Evolutionary conservation across 2,113 vertebrate species (phyloP), one percentile per base, ranked within the genome.

Genomic region (Manacus vitellinus): DNA sequence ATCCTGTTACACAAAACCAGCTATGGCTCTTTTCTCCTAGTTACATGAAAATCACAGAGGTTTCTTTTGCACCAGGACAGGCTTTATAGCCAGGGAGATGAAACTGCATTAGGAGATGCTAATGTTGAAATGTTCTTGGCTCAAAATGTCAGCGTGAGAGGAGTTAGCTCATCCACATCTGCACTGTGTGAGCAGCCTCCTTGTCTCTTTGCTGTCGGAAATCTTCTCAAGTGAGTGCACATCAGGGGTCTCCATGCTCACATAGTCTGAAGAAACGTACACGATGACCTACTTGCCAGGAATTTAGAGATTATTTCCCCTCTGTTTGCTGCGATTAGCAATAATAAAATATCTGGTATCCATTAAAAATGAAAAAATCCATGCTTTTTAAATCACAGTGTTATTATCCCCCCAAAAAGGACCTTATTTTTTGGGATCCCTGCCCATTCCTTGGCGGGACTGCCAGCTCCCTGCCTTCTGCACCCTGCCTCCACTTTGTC

Each of bases 101-200:
- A 88, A 94, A 94, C 28, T 63, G 74, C 47, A 81, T 84, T 67
- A 94, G 61, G 83, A 90, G 68, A 92, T 84, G 70, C 56, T 91
- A 94, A 90, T 2, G 25, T 19, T 97, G 87, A 94, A 95, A 92
- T 92, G 92, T 90, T 88, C 68, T 95, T 95, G 68, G 86, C 88
- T 92, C 55, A 68, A 61, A 71, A 54, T n/a, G 46, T 63, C 81
- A 79, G 71, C 0, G 1, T 58, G 51, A 95, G 74, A 77, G 47
- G 68, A 91, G 49, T 88, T 92, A 85, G 86, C 88, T 96, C 92
- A 93, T 85, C 27, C 79, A 73, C 78, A 93, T 63, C 84, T 85
- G 77, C 2, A 7, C 51, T 23, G 12, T 54, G 35, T 37, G 59
- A 94, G 61, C 80, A 92, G 80, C 30, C 43, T 58, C 63, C 52